These are phyloP conservation scores for Amorpha juglandis DNA, from an alignment of 2,888 invertebrate species.

Conservation along the genomic window DNA sequence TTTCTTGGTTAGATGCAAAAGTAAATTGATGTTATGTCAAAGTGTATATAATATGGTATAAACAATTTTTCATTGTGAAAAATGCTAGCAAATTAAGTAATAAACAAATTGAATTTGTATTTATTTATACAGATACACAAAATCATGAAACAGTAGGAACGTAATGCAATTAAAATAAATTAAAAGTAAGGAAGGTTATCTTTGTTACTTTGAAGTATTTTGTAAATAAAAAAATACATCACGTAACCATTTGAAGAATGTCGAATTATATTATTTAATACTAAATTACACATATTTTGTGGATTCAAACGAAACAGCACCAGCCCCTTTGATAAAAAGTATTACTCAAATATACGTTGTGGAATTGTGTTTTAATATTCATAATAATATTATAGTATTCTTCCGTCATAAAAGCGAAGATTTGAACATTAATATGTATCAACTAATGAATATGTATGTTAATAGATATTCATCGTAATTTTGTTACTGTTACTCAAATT, in stretches of 20 bases:
- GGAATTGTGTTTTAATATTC: not conserved
- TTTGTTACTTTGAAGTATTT: not conserved
- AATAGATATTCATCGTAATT: constrained; percentile 1
- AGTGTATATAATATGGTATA: too few species aligned
- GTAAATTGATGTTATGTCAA: too few species aligned
- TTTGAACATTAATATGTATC: constrained; percentile 9
- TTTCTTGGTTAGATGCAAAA: too few species aligned
- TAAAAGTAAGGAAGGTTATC: not conserved
- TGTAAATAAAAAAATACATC: not conserved
- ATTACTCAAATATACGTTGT: too few species aligned
- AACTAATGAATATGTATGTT: constrained; percentile 22
- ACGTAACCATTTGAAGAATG: too few species aligned
- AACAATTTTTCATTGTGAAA: not conserved
- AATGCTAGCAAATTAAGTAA: too few species aligned
- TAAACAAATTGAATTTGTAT: not conserved
- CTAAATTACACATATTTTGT: too few species aligned
- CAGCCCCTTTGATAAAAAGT: too few species aligned
- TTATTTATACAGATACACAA: too few species aligned
- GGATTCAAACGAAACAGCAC: too few species aligned
- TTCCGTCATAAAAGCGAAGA: not conserved
- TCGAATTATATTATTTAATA: too few species aligned
- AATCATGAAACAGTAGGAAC: not conserved
- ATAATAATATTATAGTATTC: not conserved
- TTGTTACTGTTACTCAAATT: constrained; percentile 14
- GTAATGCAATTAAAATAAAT: not conserved